These are phyloP conservation scores for Trichonephila clavipes DNA, from an alignment of 1,140 invertebrate species.

Conservation along the genomic window DNA sequence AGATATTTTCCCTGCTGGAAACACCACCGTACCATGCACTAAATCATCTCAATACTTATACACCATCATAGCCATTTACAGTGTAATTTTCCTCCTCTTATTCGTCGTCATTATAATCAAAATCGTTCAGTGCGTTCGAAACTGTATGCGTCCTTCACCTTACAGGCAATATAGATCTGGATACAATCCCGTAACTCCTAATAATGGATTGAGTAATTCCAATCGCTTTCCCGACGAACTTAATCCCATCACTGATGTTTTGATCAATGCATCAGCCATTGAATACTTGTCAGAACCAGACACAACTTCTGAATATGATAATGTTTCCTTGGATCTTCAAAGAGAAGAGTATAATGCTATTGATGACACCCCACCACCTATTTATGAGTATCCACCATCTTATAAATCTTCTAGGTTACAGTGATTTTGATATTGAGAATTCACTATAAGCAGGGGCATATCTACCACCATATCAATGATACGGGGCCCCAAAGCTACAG, in stretches of 20 bases:
- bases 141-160: not conserved
- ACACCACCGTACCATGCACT: not conserved
- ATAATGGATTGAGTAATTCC: not conserved
- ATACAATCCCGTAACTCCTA: not conserved
- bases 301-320: slow-evolving; percentile 1
- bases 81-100: not conserved
- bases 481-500: too few relatives aligned
- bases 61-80: slow-evolving; percentile 27
- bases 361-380: not conserved
- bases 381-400: slow-evolving; percentile 36
- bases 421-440: too few relatives aligned
- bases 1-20: not conserved
- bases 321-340: slow-evolving; percentile 31
- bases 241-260: not conserved
- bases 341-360: not conserved
- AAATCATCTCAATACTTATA: not conserved
- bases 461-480: too few relatives aligned
- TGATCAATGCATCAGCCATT: not conserved
- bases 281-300: not conserved
- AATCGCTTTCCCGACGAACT: not conserved
- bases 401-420: not conserved
- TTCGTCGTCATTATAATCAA: not conserved
- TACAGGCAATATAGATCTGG: not conserved
- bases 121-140: not conserved
- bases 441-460: too few relatives aligned